These are phyloP conservation scores for Pseudomugil tenellus DNA, from an alignment of 2,797 vertebrate genomes.

Conservation along the genomic window DNA sequence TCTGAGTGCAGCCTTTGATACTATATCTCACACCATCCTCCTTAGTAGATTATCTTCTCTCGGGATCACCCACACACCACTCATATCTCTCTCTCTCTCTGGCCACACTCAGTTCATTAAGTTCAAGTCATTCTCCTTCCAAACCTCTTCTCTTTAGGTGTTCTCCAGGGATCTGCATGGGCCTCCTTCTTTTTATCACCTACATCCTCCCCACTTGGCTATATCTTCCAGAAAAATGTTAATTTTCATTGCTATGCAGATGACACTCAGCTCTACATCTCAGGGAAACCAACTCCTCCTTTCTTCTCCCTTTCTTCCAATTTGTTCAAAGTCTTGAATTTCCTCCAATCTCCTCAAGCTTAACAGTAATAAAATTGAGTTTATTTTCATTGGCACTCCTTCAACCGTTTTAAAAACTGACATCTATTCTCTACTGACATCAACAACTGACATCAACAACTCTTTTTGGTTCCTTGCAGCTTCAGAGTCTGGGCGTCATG, in stretches of 20 bases:
- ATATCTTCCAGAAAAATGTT: neutral
- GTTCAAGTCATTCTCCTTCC: neutral
- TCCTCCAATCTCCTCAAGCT: neutral
- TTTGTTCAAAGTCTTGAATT: neutral
- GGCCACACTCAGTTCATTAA: conserved; percentile 1
- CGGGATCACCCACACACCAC: neutral
- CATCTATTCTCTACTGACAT: too few species aligned
- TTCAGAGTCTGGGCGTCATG: too few species aligned
- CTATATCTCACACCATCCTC: neutral
- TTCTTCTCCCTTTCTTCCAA: too few species aligned
- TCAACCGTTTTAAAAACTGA: neutral
- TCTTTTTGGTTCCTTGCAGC: too few species aligned
- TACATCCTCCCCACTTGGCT: neutral
- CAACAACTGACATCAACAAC: too few species aligned
- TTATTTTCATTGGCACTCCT: neutral
- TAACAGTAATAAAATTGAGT: neutral
- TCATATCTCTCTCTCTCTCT: neutral
- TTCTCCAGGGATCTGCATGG: neutral
- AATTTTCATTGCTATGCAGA: neutral
- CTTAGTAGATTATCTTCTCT: neutral
- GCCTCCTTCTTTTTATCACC: neutral
- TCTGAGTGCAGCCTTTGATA: neutral
- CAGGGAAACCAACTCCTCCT: neutral
- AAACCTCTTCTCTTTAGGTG: neutral
- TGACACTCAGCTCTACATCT: neutral